Evolutionary conservation across 1,140 invertebrate species (phyloP).

Genomic region (Conopomorpha cramerella): DNA sequence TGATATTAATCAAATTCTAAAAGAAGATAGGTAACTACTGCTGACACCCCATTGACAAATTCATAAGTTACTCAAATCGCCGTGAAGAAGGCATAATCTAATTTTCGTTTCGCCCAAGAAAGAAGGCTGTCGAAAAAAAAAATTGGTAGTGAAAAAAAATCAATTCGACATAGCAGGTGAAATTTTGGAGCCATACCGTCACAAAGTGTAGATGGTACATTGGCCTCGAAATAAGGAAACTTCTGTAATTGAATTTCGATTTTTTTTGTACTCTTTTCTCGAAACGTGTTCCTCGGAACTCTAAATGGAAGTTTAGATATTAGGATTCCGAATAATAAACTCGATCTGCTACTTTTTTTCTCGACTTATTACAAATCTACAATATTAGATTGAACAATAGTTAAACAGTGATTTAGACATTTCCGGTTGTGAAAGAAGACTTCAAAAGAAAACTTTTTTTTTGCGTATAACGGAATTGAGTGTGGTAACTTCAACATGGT

Average conservation of each 20-base stretch:
- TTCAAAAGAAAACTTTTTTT: too few relatives aligned
- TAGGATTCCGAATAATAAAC: too few relatives aligned
- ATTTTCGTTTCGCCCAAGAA: constrained; percentile 44
- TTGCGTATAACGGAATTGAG: too few relatives aligned
- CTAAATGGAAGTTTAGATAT: too few relatives aligned
- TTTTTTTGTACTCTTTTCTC: neutral
- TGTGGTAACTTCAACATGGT: too few relatives aligned
- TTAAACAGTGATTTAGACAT: too few relatives aligned
- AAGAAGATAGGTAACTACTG: too few relatives aligned
- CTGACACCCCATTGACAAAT: constrained; percentile 51
- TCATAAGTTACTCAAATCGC: constrained; percentile 39
- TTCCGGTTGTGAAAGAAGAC: too few relatives aligned
- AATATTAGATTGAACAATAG: too few relatives aligned
- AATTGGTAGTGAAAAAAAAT: constrained; percentile 24
- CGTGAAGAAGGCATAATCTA: constrained; percentile 49
- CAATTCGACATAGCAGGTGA: constrained; percentile 33
- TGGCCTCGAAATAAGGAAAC: constrained; percentile 31
- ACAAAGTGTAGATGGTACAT: constrained; percentile 25
- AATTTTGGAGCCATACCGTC: constrained; percentile 35
- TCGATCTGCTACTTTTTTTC: too few relatives aligned
- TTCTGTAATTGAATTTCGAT: constrained; percentile 45
- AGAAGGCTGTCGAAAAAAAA: constrained; percentile 29
- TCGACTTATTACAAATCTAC: too few relatives aligned
- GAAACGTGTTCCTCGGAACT: too few relatives aligned
- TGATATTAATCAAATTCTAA: constrained; percentile 36